Percentiles rank a stretch among this genome's conserved stretches.
These are phyloP conservation scores for Crotophaga sulcirostris DNA, from an alignment of 2,113 vertebrate species.

Conservation along the genomic window DNA sequence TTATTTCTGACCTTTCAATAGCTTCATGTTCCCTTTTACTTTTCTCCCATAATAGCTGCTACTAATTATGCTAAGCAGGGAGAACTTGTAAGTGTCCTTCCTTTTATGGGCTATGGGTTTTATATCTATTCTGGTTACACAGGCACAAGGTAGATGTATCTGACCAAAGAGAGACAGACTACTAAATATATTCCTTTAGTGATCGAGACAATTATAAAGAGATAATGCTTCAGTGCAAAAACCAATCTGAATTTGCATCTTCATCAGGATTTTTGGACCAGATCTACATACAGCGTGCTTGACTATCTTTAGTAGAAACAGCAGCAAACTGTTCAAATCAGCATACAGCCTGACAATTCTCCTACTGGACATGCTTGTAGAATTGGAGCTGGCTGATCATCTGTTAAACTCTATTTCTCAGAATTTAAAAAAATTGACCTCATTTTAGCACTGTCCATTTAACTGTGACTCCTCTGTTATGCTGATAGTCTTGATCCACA, in stretches of 20 bases:
- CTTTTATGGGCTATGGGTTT: neutral
- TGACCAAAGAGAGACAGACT: neutral
- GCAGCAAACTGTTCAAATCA: neutral
- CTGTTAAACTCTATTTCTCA: neutral
- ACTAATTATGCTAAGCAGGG: neutral
- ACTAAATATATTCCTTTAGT: neutral
- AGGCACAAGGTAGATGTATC: neutral
- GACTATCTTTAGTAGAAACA: neutral
- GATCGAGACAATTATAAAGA: neutral
- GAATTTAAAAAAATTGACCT: neutral
- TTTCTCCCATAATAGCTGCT: neutral
- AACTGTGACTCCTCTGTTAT: neutral
- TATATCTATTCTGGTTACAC: neutral
- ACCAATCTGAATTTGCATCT: neutral
- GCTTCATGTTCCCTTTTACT: neutral
- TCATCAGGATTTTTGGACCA: neutral
- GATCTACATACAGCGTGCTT: neutral
- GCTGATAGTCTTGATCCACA: neutral
- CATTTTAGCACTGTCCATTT: neutral
- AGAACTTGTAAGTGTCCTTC: neutral
- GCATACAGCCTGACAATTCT: neutral
- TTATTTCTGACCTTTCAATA: neutral
- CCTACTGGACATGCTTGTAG: neutral
- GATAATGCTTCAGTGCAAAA: neutral
- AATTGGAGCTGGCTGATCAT: neutral